A percentile compares a stretch with the other conserved stretches of the same genome.
These are phyloP conservation scores for Leptopterna dolabrata DNA, from an alignment of 2,888 invertebrate species.

Conservation along the genomic window DNA sequence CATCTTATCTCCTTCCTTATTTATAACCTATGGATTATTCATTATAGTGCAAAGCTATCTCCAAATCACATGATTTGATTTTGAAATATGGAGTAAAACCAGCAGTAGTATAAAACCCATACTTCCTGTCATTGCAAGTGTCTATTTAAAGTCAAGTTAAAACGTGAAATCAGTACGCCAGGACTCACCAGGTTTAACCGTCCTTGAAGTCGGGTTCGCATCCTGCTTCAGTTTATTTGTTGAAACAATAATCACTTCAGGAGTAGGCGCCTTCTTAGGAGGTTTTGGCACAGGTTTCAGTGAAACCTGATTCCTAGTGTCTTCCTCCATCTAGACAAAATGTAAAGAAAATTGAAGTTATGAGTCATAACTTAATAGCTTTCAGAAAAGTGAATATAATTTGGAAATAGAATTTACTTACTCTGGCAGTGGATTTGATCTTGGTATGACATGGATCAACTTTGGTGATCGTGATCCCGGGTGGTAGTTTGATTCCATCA, in stretches of 20 bases:
- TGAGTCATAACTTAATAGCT: background rate
- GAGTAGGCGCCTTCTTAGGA: constrained; percentile 56
- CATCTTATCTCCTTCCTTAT: too few relatives aligned
- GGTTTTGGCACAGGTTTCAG: constrained; percentile 38
- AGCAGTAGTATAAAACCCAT: too few relatives aligned
- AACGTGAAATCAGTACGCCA: too few relatives aligned
- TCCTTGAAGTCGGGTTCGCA: background rate
- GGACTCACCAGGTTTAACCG: background rate
- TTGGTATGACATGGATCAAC: constrained; percentile 67
- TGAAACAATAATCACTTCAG: constrained; percentile 72
- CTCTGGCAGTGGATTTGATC: constrained; percentile 64
- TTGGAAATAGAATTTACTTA: too few relatives aligned
- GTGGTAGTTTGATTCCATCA: constrained; percentile 76
- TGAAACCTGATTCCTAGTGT: constrained; percentile 32
- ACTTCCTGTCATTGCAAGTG: too few relatives aligned
- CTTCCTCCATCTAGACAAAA: constrained; percentile 38
- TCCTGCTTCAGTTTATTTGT: constrained; percentile 67
- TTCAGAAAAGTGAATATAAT: too few relatives aligned
- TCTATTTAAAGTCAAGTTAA: too few relatives aligned
- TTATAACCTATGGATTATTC: too few relatives aligned
- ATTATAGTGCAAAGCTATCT: too few relatives aligned
- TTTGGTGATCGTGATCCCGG: constrained; percentile 78
- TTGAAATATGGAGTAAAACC: too few relatives aligned
- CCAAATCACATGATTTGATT: too few relatives aligned
- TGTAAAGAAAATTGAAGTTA: background rate